A percentile compares a stretch with the other conserved stretches of the same genome.
These are phyloP conservation scores for Bos indicus DNA, from an alignment of 2,113 vertebrate genomes.

Conservation along the genomic window DNA sequence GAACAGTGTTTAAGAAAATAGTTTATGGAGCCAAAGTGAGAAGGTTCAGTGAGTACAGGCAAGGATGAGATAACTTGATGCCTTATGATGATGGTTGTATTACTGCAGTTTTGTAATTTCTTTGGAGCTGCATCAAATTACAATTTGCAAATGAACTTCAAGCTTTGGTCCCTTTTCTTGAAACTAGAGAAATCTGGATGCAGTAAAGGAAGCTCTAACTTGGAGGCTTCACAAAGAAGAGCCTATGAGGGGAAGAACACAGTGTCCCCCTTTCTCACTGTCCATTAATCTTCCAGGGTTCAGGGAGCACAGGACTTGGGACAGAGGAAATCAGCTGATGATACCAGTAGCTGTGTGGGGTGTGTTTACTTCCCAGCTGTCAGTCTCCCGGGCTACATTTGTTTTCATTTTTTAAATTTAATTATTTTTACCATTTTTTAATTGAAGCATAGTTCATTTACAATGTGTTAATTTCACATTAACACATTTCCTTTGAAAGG, in stretches of 20 bases:
- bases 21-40: background rate
- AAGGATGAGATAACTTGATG: background rate
- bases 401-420: background rate
- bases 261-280: background rate
- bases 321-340: background rate
- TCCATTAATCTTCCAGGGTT: background rate
- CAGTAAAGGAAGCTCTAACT: background rate
- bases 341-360: background rate
- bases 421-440: background rate
- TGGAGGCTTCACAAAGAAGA: background rate
- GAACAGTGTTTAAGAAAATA: background rate
- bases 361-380: background rate
- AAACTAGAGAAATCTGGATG: conserved; percentile 3
- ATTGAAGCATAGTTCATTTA: background rate
- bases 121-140: conserved; percentile 40
- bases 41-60: background rate
- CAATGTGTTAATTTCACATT: background rate
- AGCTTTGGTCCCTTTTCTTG: conserved; percentile 4
- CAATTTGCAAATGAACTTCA: background rate
- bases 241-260: background rate
- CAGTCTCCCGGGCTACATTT: background rate
- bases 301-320: background rate
- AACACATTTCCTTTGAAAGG: too few relatives aligned
- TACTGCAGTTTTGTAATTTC: conserved; percentile 44
- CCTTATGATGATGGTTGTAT: background rate